These are phyloP conservation scores for Coenonympha glycerion DNA, from an alignment of 2,888 invertebrate genomes.

Conservation along the genomic window DNA sequence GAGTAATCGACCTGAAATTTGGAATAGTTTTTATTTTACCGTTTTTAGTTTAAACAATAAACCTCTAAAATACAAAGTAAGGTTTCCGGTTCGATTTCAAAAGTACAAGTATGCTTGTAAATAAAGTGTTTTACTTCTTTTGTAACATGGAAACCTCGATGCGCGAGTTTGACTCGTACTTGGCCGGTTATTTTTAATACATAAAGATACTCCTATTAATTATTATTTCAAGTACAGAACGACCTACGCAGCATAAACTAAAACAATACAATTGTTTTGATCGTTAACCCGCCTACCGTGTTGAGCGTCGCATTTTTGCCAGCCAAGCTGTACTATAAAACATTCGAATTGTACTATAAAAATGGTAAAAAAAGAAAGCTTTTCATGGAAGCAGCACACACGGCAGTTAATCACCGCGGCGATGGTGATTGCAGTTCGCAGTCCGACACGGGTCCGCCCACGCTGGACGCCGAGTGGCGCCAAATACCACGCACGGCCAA, in stretches of 20 bases:
- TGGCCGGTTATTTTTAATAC: too few species aligned
- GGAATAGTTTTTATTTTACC: too few species aligned
- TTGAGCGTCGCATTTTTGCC: neutral
- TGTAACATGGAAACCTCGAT: too few species aligned
- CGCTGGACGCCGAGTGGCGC: conserved; percentile 37
- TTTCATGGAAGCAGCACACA: conserved; percentile 14
- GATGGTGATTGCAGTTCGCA: conserved; percentile 34
- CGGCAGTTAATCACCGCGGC: conserved; percentile 48
- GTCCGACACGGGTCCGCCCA: conserved; percentile 57
- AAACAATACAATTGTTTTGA: neutral
- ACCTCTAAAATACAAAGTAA: too few species aligned
- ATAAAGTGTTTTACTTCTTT: too few species aligned
- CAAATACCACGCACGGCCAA: conserved; percentile 30
- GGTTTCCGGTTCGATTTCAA: too few species aligned
- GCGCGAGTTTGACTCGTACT: too few species aligned
- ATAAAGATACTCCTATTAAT: too few species aligned
- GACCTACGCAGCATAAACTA: neutral
- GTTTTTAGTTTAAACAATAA: too few species aligned
- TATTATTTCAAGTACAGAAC: too few species aligned
- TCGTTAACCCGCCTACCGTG: neutral
- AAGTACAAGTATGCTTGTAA: too few species aligned
- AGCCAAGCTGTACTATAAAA: conserved; percentile 3
- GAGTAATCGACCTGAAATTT: too few species aligned
- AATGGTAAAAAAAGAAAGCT: conserved; percentile 1
- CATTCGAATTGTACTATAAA: conserved; percentile 1